These are phyloP conservation scores for Globicephala melas DNA, from an alignment of 2,113 vertebrate species.

Conservation along the genomic window DNA sequence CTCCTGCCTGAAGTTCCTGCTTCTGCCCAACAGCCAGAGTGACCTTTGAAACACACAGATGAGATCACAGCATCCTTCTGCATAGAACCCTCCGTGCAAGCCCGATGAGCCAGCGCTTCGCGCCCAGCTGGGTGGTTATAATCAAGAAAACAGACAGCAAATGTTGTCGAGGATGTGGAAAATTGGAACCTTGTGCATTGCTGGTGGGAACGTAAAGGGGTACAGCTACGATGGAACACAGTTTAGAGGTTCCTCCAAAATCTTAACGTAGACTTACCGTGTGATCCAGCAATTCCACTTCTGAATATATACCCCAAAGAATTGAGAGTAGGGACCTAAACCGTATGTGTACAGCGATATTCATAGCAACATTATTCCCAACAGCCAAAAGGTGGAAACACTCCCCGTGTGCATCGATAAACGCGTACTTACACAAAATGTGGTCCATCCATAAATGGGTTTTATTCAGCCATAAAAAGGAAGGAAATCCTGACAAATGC, in stretches of 20 bases:
- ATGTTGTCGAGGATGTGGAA: neutral
- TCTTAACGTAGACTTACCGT: neutral
- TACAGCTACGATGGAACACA: neutral
- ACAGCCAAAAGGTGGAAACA: too few species aligned
- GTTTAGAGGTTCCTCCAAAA: neutral
- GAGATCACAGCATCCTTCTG: neutral
- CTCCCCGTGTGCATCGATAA: too few species aligned
- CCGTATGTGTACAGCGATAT: neutral
- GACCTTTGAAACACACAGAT: rapidly evolving
- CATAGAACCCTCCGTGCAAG: too few species aligned
- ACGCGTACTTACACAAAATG: too few species aligned
- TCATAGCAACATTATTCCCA: neutral
- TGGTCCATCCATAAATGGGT: too few species aligned
- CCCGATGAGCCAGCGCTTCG: rapidly evolving
- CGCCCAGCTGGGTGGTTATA: rapidly evolving
- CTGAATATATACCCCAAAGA: neutral
- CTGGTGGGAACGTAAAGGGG: too few species aligned
- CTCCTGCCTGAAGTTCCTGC: too few species aligned
- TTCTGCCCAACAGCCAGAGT: neutral
- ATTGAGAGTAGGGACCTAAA: neutral
- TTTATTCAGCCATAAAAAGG: too few species aligned
- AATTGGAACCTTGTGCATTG: rapidly evolving
- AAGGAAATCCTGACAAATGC: too few species aligned
- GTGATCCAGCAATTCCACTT: neutral
- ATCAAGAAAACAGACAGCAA: neutral